Base-by-base conservation (phyloP, 2,888 invertebrate species). In the Lepidochrysops patricia region DNA sequence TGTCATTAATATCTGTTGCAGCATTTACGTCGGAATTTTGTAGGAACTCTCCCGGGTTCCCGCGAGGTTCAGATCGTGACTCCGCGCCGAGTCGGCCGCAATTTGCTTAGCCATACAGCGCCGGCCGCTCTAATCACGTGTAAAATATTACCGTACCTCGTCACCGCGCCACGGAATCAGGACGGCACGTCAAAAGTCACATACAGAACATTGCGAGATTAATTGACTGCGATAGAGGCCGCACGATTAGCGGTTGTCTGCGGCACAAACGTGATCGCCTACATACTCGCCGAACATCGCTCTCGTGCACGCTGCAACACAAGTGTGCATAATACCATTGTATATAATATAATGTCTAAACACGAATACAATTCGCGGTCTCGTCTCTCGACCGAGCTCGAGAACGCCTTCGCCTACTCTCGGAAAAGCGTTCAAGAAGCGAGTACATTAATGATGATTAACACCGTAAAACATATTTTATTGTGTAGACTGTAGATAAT, bases 51-150 rank as follows among this genome's bases (percentile, higher is more conserved):
- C 82, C 80, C 78, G 82, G 77, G 84, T 82, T 84, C 84, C 82
- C 81, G 85, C 75, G 83, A 82, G 81, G 88, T 86, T 87, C 82
- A 87, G 79, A 83, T 89, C 88, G 88, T 89, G 88, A 88, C 86
- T 84, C 72, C 79, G 82, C 80, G 82, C 81, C 85, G 85, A 82
- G 80, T 80, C 84, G 82, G 80, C 76, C 76, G 86, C 88, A 89
- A 89, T 89, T 89, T 87, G 88, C 88, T 86, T 87, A 85, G 84
- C 85, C 87, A 88, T 87, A 86, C 83, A 85, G 80, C 78, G 83
- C 79, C 77, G 74, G 77, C 72, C 71, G 77, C 79, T 87, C 87
- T 87, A 88, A 87, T 87, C 87, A 89, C 78, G 88, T 89, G 88
- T 87, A 87, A 89, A 86, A 87, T 89, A 89, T 88, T 83, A 77